Conservation (phyloP, 1,140 invertebrate genomes). For the Pseudachorutes palmiensis region DNA sequence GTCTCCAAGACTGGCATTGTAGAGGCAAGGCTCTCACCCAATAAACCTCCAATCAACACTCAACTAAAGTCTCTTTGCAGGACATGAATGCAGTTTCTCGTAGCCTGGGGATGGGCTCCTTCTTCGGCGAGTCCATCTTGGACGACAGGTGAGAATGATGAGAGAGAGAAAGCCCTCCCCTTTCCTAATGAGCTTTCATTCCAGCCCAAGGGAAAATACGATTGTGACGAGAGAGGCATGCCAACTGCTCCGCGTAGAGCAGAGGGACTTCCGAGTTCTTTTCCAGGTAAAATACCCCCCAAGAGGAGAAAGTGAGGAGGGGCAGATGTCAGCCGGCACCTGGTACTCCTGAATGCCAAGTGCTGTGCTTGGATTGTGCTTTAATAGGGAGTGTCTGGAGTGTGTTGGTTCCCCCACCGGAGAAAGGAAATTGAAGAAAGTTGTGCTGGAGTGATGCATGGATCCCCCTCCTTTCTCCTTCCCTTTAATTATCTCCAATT, state of each 20-base stretch:
- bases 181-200: background rate
- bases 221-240: conserved; percentile 65
- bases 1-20: conserved; percentile 38
- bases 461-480: too few species aligned
- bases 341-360: too few species aligned
- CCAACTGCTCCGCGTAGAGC: conserved; percentile 63
- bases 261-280: conserved; percentile 64
- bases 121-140: conserved; percentile 56
- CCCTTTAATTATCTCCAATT: too few species aligned
- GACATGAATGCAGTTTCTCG: conserved; percentile 40
- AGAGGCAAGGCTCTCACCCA: conserved; percentile 22
- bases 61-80: conserved; percentile 17
- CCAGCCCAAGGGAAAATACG: conserved; percentile 56
- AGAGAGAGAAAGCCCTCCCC: background rate
- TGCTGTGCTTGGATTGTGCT: too few species aligned
- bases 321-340: background rate
- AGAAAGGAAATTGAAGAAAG: too few species aligned
- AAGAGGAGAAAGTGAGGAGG: background rate
- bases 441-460: too few species aligned
- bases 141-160: conserved; percentile 12
- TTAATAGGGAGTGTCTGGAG: too few species aligned
- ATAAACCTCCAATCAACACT: background rate
- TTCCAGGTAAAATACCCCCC: conserved; percentile 57
- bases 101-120: conserved; percentile 63
- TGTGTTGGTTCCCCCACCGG: too few species aligned